phyloP scores from a whole-genome alignment of 2,113 vertebrate species.

The Crotalus helleri region DNA sequence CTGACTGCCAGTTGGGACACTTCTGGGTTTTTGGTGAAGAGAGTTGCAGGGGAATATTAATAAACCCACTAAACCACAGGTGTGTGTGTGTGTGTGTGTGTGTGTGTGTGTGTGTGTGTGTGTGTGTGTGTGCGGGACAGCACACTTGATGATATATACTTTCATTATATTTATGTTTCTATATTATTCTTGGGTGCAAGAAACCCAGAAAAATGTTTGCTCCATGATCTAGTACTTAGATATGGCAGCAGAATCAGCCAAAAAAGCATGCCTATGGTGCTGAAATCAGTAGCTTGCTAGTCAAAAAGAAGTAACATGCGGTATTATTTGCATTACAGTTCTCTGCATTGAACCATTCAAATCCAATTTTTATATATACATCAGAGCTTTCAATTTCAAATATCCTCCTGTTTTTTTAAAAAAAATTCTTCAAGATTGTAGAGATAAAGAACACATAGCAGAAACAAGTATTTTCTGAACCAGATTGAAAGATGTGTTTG shows the following conservation, averaged over 20 bases:
- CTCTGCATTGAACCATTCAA: slow-evolving; percentile 47
- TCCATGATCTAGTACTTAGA: slow-evolving; percentile 13
- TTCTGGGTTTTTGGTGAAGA: too few relatives aligned
- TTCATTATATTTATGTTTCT: too few relatives aligned
- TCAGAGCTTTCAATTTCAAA: slow-evolving; percentile 39
- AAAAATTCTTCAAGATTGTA: neutral
- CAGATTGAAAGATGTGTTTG: neutral
- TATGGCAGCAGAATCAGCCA: neutral
- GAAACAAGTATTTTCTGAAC: neutral
- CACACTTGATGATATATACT: too few relatives aligned
- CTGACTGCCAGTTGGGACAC: too few relatives aligned
- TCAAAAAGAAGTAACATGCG: neutral
- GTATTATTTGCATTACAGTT: slow-evolving; percentile 39
- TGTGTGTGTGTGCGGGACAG: too few relatives aligned
- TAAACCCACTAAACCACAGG: too few relatives aligned
- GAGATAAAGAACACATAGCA: neutral
- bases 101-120: too few relatives aligned
- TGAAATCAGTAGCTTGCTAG: neutral
- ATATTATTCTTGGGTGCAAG: neutral
- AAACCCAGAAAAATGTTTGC: neutral
- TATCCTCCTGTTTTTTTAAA: slow-evolving; percentile 33
- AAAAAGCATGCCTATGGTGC: neutral
- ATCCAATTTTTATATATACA: slow-evolving; percentile 2
- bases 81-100: too few relatives aligned
- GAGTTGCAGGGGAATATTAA: too few relatives aligned